Evolutionary conservation across 2,797 vertebrate genomes (phyloP).

Genomic region (Sebastes minor): DNA sequence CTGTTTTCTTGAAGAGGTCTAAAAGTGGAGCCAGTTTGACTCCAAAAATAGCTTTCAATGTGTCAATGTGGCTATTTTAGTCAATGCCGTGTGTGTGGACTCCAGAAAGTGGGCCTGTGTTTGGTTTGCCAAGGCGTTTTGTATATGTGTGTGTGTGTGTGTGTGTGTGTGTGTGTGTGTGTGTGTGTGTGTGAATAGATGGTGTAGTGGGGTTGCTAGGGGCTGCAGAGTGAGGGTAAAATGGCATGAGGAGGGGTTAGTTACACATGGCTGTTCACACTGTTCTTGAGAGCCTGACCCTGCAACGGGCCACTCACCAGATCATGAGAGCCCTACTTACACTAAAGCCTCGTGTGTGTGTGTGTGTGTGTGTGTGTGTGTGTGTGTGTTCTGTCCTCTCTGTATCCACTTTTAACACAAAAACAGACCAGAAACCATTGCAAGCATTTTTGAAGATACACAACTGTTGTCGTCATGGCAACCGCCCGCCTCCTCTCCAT

Average conservation of each 20-base stretch:
- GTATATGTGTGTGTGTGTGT: background rate
- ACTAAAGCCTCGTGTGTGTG: background rate
- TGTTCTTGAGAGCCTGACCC: conserved; percentile 42
- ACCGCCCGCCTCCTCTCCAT: conserved; percentile 34
- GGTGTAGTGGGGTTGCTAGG: conserved; percentile 64
- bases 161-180: conserved; percentile 7
- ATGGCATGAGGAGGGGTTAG: conserved; percentile 62
- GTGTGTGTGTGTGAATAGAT: conserved; percentile 39
- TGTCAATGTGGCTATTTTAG: conserved; percentile 42
- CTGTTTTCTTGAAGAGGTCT: conserved; percentile 20
- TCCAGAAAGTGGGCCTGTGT: conserved; percentile 23
- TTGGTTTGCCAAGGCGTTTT: conserved; percentile 22
- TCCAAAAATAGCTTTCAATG: conserved; percentile 68
- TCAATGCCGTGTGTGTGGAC: background rate
- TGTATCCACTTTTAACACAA: conserved; percentile 4
- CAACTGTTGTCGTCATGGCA: conserved; percentile 28
- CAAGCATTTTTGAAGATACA: conserved; percentile 30
- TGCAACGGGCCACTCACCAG: conserved; percentile 1
- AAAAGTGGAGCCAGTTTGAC: conserved; percentile 33
- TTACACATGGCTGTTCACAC: conserved; percentile 70
- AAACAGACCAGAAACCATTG: background rate
- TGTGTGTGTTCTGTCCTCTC: conserved; percentile 1
- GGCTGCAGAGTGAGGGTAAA: conserved; percentile 38
- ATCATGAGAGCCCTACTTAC: conserved; percentile 18
- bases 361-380: background rate